Base-by-base conservation (phyloP, 2,888 invertebrate genomes). In the Rhogogaster chlorosoma region DNA sequence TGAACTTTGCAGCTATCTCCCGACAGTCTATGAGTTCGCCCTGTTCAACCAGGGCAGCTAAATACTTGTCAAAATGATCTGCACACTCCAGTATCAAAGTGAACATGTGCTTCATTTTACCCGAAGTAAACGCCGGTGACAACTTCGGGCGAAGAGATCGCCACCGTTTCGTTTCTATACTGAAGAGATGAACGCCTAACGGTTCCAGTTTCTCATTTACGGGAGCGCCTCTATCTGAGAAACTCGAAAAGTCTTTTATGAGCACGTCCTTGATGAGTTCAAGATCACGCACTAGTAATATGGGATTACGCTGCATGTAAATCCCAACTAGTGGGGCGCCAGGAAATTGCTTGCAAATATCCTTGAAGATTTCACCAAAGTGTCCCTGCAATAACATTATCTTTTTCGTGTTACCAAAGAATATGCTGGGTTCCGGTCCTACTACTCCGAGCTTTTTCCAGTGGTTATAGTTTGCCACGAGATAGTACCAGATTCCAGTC, bases 81-180 rank as follows among this genome's bases (percentile, higher is more conserved):
- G 94, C 92, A 9, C 94, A 94, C 29, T 94, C 92, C 26, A 91
- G 90, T 9, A 95, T 93, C 3, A 95, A 91, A 0, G 94, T 93
- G 85, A 94, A 94, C 88, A 95, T 94, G 0, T 94, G 90, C 87
- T 95, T 95, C 36, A 94, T 94, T 86, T 95, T 94, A 70, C 93
- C 94, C 15, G 92, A 90, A 0, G 95, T 94, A 38, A 95, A 93
- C 0, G 94, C 94, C 0, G 95, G 93, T 2, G 95, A 94, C 22
- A 95, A 87, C 87, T 94, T 94, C 0, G 92, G 90, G 10, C 95
- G 92, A 1, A 94, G 89, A 0, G 92, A 90, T 85, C 94, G 94
- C 95, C 95, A 95, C 86, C 93, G 89, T 15, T 93, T 91, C 0
- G 94, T 94, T 15, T 92, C 93, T 36, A 95, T 86, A 0, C 91